Base-by-base conservation (phyloP, 1,140 invertebrate genomes). In the Eulimnadia texana region DNA sequence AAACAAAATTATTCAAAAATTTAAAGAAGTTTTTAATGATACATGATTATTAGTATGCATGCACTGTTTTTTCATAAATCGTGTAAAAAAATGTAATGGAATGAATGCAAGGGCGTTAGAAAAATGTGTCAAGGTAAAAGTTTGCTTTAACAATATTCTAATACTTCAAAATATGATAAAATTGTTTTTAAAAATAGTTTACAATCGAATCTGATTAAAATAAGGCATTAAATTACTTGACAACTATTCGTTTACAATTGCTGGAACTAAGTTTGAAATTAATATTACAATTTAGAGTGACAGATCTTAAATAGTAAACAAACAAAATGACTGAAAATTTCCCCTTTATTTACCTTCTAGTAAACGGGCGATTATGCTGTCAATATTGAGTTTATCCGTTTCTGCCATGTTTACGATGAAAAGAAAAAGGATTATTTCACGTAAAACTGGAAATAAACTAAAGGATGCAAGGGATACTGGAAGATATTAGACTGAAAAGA, bases 281-380 rank as follows among this genome's bases (percentile, higher is more conserved):
- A 42, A 42, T 42, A 42, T 42, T 42, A n/a, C n/a, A n/a, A n/a
- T n/a, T n/a, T n/a, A n/a, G n/a, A n/a, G 33, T 16, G 33, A 16
- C 33, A 9, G 16, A 42, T 42, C 33, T 9, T 9, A 6, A 42
- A 42, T 16, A 42, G 6, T 42, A 57, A 68, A 64, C n/a, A 29
- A 33, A 56, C 13, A 49, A 55, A 49, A 50, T 52, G 52, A 28
- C 20, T 28, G 22, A 50, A 23, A 59, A 63, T 19, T 29, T n/a
- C 6, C 19, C 6, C 33, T 27, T 0, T 50, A 29, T 71, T 82
- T 85, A 93, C 89, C 89, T 90, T 94, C 91, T 72, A 94, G 82
- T 74, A 94, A 82, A 72, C 91, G 83, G 74, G 88, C 87, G 79
- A 94, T 93, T 76, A 95, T 91, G 78, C 84, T 92, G 80, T 94